Evolutionary conservation across 2,113 vertebrate genomes (phyloP).

Genomic region (Acinonyx jubatus): DNA sequence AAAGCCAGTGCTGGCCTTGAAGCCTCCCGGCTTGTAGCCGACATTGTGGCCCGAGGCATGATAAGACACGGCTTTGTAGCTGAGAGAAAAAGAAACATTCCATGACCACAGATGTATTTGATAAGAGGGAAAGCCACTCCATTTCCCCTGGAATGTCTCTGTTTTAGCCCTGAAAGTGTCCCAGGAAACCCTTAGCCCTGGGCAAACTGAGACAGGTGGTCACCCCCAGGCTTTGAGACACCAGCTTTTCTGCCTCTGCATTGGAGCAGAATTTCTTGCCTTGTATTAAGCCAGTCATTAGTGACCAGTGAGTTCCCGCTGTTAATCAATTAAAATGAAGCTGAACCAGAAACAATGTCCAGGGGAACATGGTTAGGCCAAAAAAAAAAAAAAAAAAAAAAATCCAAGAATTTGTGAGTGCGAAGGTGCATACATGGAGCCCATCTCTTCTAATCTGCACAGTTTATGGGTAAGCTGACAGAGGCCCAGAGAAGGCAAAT

Average conservation of each 20-base stretch:
- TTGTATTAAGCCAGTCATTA: not conserved
- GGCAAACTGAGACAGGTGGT: not conserved
- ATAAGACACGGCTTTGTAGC: conserved; percentile 91
- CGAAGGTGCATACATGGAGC: not conserved
- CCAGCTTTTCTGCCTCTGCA: not conserved
- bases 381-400: conserved; percentile 8
- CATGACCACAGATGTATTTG: not conserved
- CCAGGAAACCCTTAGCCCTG: not conserved
- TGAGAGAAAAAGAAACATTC: conserved; percentile 77
- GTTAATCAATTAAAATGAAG: not conserved
- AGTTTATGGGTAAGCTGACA: not conserved
- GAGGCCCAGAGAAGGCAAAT: not conserved
- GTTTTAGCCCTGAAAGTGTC: not conserved
- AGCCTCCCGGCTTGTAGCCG: conserved; percentile 85
- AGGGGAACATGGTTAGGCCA: not conserved
- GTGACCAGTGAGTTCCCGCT: not conserved
- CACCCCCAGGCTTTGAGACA: not conserved
- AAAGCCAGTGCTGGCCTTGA: conserved; percentile 81
- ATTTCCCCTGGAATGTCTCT: not conserved
- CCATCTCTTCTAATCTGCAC: not conserved
- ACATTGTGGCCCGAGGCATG: conserved; percentile 87
- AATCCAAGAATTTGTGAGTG: not conserved
- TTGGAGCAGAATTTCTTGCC: not conserved
- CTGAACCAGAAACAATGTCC: not conserved
- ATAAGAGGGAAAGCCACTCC: not conserved